These are phyloP conservation scores for Pseudorhombus dupliciocellatus DNA, from an alignment of 2,113 vertebrate genomes.

Conservation along the genomic window DNA sequence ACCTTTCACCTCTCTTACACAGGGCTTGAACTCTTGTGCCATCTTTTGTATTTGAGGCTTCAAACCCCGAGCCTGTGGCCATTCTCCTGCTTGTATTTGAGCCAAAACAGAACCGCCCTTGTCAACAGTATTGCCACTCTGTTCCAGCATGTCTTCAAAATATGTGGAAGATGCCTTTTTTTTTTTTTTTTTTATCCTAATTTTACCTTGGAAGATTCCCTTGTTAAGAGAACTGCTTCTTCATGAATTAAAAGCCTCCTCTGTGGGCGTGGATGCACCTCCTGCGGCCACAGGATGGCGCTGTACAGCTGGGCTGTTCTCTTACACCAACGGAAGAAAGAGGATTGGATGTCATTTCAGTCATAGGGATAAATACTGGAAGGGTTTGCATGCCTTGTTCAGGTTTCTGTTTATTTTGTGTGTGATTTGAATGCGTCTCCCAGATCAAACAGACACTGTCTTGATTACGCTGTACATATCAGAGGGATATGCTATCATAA, in stretches of 20 bases:
- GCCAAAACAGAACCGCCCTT: constrained; percentile 42
- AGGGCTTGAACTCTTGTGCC: constrained; percentile 32
- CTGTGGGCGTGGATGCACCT: constrained; percentile 7
- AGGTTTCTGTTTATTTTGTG: constrained; percentile 66
- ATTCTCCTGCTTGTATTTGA: constrained; percentile 60
- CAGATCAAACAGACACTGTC: constrained; percentile 51
- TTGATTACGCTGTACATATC: constrained; percentile 68
- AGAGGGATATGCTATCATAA: constrained; percentile 46
- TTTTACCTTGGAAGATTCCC: constrained; percentile 20
- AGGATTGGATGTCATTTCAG: constrained; percentile 40
- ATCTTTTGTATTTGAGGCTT: constrained; percentile 43
- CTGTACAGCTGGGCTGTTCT: constrained; percentile 17
- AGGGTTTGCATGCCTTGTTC: constrained; percentile 71
- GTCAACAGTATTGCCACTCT: constrained; percentile 52
- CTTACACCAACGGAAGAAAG: constrained; percentile 7
- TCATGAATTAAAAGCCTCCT: constrained; percentile 1
- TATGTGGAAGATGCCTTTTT: constrained; percentile 33
- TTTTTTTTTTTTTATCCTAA: constrained; percentile 4
- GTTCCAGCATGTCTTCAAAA: constrained; percentile 61
- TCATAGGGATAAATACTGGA: constrained; percentile 46
- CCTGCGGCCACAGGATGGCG: constrained; percentile 38
- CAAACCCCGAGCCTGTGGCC: constrained; percentile 26
- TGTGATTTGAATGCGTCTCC: constrained; percentile 66
- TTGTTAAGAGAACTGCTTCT: constrained; percentile 15
- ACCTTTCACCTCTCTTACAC: constrained; percentile 44